A percentile compares a stretch with the other conserved stretches of the same genome.
Conservation (phyloP, 2,888 invertebrate species). For the Apamea anceps region DNA sequence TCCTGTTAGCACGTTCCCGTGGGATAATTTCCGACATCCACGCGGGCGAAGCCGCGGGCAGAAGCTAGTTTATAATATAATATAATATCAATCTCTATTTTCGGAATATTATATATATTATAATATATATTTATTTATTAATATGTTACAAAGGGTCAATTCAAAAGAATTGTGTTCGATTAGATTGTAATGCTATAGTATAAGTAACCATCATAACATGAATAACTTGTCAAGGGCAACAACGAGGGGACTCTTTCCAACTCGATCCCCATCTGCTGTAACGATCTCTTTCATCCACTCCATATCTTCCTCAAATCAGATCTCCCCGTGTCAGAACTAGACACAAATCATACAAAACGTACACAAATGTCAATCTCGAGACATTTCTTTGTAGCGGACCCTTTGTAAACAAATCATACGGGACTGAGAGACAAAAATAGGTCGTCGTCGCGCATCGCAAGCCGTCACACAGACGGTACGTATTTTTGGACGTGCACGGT, state of each 20-base stretch:
- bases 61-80: no score
- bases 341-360: conserved; percentile 53
- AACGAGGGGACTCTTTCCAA: not conserved
- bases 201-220: conserved; percentile 4
- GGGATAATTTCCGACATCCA: no score
- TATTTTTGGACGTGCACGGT: conserved; percentile 78
- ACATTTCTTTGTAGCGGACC: conserved; percentile 71
- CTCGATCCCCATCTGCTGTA: conserved; percentile 9
- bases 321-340: conserved; percentile 40
- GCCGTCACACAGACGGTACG: conserved; percentile 70
- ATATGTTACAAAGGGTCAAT: not conserved
- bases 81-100: no score
- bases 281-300: conserved; percentile 27
- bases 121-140: not conserved
- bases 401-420: conserved; percentile 79
- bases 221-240: conserved; percentile 32
- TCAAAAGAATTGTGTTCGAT: conserved; percentile 11
- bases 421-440: conserved; percentile 72
- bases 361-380: conserved; percentile 60
- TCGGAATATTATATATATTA: no score
- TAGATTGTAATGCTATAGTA: conserved; percentile 20
- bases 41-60: no score
- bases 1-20: no score
- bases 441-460: conserved; percentile 70
- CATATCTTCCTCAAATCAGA: conserved; percentile 39